Evolutionary conservation across 2,113 vertebrate genomes (phyloP), one percentile per base, ranked within the genome.

Genomic region (Eurystomus gularis): DNA sequence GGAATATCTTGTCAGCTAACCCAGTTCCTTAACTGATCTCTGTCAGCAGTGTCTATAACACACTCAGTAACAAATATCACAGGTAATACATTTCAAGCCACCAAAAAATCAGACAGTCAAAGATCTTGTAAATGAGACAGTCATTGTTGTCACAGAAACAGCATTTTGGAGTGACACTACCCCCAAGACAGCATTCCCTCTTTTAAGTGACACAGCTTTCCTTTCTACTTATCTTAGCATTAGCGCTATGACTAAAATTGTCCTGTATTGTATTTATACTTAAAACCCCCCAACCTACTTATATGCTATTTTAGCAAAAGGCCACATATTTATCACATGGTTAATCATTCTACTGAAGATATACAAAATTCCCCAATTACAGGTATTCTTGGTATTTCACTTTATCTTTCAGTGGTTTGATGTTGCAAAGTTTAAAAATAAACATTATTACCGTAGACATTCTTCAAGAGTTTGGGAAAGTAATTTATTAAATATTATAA

Each of bases 11-110:
- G 60, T 82, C 72, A 88, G n/a, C 51, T 92, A 75, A 79, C 82
- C 73, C 48, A 82, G 46, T 72, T 96, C 82, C 83, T 93, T 96
- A 73, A 82, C 88, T 89, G 77, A 85, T 82, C 61, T 71, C 25
- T 64, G 76, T 93, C 84, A 82, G 18, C 39, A 77, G 46, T 62
- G 77, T 85, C 83, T 72, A 2, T 76, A 87, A 76, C 54, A 69
- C 49, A 57, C 70, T 85, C 81, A 79, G 49, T 46, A 88, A 57
- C 52, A 75, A 77, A 68, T 92, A 60, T 54, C 54, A 73, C 35
- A 51, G 66, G 81, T 42, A 39, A 91, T 44, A 68, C 25, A 35
- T 93, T 94, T 91, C 57, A 71, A 75, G 48, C 6, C 17, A 79
- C 23, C 0, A 13, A 88, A 90, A 83, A 85, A 76, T 78, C 64